Conservation (phyloP, 2,797 vertebrate species). For the Rhinatrema bivittatum region DNA sequence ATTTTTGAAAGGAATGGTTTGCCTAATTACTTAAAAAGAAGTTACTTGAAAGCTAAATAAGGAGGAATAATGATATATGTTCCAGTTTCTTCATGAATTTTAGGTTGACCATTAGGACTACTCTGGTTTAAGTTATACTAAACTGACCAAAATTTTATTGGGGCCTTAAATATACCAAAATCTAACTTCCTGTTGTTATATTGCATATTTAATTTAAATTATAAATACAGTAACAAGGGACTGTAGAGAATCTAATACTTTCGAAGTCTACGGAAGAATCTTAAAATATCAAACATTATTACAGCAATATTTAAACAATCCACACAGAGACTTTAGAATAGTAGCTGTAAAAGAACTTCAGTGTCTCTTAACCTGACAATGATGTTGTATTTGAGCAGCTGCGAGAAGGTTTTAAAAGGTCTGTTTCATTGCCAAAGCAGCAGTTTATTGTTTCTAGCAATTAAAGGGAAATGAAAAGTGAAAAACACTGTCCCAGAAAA, state of each 20-base stretch:
- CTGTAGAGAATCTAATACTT: no score
- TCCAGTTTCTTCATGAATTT: constrained; percentile 2
- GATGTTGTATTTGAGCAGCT: constrained; percentile 80
- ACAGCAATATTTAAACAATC: constrained; percentile 44
- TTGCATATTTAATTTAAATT: no score
- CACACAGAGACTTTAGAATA: constrained; percentile 23
- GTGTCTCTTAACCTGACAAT: constrained; percentile 73
- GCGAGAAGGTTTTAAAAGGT: constrained; percentile 66
- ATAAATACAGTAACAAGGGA: no score
- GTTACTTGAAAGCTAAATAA: constrained; percentile 25
- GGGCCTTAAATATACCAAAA: no score
- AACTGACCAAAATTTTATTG: no score
- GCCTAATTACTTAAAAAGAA: constrained; percentile 32
- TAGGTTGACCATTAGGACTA: no score
- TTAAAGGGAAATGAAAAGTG: constrained; percentile 20
- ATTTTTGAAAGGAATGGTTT: constrained; percentile 33
- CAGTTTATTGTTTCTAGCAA: constrained; percentile 56
- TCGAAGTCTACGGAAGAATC: not conserved
- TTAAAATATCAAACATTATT: constrained; percentile 12
- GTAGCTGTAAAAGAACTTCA: constrained; percentile 49
- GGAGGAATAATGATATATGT: not conserved
- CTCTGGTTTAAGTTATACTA: no score
- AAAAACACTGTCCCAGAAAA: constrained; percentile 29
- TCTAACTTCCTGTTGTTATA: no score
- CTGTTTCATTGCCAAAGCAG: constrained; percentile 67